Base-by-base conservation (phyloP, 2,113 vertebrate species). In the Todiramphus chloris region DNA sequence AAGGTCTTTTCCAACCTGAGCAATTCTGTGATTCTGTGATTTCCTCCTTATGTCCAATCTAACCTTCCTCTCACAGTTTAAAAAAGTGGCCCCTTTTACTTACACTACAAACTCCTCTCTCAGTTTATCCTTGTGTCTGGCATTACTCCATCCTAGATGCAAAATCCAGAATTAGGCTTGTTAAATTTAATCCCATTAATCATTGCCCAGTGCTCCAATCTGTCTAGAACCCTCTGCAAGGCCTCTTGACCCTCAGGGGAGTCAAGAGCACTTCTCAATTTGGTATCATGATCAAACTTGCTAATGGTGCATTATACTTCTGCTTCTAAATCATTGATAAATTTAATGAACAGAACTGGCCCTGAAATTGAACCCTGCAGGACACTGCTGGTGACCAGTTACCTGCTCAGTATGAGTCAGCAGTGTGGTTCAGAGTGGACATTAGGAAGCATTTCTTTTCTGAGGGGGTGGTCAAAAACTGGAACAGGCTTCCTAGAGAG, bases 111-210 rank as follows among this genome's bases (percentile, higher is more conserved):
- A 6, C 9, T 73, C 21, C 9, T 63, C 24, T 69, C 16, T 16
- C 2, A 2, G 0, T 46, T 23, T 62, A 30, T 35, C 24, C 4
- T 35, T 77, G 13, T 46, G 28, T 10, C 15, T 16, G 8, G 13
- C 1, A 2, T 35, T 46, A 25, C 20, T 51, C 9, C 7, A 11
- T 21, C 9, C 7, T 7, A 46, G 28, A 17, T 46, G 41, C 35
- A 63, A 44, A 23, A 75, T 67, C 4, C 3, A 2, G 7, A 6
- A 15, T 60, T 76, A 5, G 12, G 10, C 16, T 67, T 53, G 2
- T 23, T 31, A 44, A 62, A 60, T 60, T 59, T 25, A 3, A 13
- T 33, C 5, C 13, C 13, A 9, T 9, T 83, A 35, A 53, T 58
- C 4, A 16, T 31, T 43, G 9, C 9, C 39, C 0, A 16, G 5